Conservation (phyloP, 2,113 vertebrate genomes). For the Cryptotis parvus region DNA sequence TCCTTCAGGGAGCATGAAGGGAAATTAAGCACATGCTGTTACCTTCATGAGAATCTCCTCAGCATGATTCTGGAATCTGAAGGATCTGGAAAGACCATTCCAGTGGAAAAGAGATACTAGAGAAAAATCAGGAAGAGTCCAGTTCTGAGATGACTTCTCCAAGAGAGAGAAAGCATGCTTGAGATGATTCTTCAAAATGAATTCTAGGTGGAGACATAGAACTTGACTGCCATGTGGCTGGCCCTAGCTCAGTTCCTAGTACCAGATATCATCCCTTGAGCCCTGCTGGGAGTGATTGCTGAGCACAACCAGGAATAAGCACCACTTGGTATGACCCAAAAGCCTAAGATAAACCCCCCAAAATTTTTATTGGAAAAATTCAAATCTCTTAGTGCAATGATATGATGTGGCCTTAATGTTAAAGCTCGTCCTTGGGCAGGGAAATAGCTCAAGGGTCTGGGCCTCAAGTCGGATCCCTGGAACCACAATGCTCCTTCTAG, state of each 20-base stretch:
- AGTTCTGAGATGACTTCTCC: background rate
- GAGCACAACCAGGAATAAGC: no score
- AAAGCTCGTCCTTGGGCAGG: background rate
- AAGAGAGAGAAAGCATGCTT: conserved; percentile 7
- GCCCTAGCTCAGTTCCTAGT: no score
- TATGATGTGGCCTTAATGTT: background rate
- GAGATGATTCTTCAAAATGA: background rate
- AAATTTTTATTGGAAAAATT: no score
- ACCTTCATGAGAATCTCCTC: background rate
- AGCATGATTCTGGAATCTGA: background rate
- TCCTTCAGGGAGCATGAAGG: background rate
- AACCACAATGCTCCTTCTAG: no score
- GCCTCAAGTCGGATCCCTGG: no score
- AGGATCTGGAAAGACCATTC: conserved; percentile 4
- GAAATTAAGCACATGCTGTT: background rate
- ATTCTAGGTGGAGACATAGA: no score
- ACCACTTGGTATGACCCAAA: no score
- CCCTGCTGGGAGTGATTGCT: no score
- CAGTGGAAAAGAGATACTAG: conserved; percentile 11
- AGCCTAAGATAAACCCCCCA: no score
- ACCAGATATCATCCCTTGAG: no score
- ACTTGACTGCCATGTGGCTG: no score
- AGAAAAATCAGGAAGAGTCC: background rate
- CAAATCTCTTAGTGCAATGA: background rate
- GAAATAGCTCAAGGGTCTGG: no score